phyloP scores from a whole-genome alignment of 2,888 invertebrate genomes.

The Bugulina stolonifera region DNA sequence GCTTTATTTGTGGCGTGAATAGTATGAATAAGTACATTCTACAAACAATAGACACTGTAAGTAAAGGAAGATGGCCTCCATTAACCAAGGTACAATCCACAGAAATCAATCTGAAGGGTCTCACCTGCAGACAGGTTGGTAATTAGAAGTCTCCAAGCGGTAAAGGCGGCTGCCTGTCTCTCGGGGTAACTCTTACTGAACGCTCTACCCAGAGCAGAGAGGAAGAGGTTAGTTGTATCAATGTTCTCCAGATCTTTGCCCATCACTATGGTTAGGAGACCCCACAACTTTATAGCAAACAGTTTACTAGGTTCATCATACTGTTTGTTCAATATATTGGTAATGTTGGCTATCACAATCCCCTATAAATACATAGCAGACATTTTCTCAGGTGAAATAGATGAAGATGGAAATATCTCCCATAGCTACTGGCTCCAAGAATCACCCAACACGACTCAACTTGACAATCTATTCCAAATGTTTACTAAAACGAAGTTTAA shows the following conservation, averaged over 20 bases:
- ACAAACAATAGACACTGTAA: too few species aligned
- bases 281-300: constrained; percentile 23
- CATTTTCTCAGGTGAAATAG: too few species aligned
- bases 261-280: neutral
- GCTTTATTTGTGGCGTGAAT: too few species aligned
- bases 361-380: constrained; percentile 6
- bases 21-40: too few species aligned
- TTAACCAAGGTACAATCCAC: too few species aligned
- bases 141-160: neutral
- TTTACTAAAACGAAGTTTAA: too few species aligned
- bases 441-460: too few species aligned
- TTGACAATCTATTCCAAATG: too few species aligned
- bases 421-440: too few species aligned
- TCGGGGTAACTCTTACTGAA: constrained; percentile 13
- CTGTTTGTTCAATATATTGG: constrained; percentile 1
- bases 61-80: too few species aligned
- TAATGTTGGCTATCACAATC: constrained; percentile 11
- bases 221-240: neutral
- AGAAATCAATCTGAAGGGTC: too few species aligned
- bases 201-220: neutral
- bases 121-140: neutral
- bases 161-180: neutral
- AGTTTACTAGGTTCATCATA: constrained; percentile 2
- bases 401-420: too few species aligned
- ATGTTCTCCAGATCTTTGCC: neutral